Percentiles rank a stretch among this genome's conserved stretches.
These are phyloP conservation scores for Zaprionus taronus DNA, from an alignment of 1,140 invertebrate genomes.

Conservation along the genomic window DNA sequence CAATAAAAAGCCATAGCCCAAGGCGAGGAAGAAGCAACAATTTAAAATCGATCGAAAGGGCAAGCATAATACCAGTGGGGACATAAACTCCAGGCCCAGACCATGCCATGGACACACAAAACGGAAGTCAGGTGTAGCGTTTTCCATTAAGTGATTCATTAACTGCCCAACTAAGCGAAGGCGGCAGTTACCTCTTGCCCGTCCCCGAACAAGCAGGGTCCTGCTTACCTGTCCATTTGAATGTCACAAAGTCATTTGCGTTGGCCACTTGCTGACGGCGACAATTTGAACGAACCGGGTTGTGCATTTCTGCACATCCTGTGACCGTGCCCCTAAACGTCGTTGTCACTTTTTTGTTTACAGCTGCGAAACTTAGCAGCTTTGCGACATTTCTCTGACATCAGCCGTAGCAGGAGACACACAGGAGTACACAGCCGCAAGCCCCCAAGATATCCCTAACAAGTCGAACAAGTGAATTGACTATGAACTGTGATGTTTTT, in stretches of 20 bases:
- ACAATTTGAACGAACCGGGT: constrained; percentile 47
- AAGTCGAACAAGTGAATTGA: constrained; percentile 69
- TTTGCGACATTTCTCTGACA: constrained; percentile 58
- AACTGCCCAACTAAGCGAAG: constrained; percentile 58
- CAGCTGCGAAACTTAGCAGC: constrained; percentile 64
- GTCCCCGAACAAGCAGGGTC: background rate
- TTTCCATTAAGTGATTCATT: constrained; percentile 82
- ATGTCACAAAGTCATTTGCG: constrained; percentile 55
- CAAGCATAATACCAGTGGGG: background rate
- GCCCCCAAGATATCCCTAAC: constrained; percentile 7
- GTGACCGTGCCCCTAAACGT: constrained; percentile 41
- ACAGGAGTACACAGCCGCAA: background rate
- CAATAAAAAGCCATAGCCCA: constrained; percentile 21
- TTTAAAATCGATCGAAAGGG: constrained; percentile 66
- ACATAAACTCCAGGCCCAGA: background rate
- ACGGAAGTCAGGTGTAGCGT: constrained; percentile 65
- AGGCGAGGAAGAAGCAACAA: constrained; percentile 37
- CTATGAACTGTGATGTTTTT: constrained; percentile 11
- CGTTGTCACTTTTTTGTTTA: constrained; percentile 67
- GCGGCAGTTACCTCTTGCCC: background rate
- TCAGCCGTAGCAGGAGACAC: constrained; percentile 39
- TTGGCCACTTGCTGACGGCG: constrained; percentile 30
- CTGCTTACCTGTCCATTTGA: constrained; percentile 7
- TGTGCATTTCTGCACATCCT: constrained; percentile 70
- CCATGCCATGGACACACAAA: constrained; percentile 22